Evolutionary conservation across 2,888 invertebrate genomes (phyloP).

Genomic region (Cepaea hortensis): DNA sequence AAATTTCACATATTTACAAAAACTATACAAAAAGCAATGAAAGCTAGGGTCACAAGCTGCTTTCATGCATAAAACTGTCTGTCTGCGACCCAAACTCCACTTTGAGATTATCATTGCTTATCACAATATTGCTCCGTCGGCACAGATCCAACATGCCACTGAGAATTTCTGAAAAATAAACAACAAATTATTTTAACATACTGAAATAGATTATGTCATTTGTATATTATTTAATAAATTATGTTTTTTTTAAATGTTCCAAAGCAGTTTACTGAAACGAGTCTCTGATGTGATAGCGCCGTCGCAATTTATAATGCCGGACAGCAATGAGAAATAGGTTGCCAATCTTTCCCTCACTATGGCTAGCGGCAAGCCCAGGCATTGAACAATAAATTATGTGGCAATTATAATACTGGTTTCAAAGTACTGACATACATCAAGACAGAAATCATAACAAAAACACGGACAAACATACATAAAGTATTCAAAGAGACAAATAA

Average conservation of each 20-base stretch:
- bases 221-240: not conserved
- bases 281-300: too few relatives aligned
- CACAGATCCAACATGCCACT: conserved; percentile 38
- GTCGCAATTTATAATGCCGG: too few relatives aligned
- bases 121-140: conserved; percentile 43
- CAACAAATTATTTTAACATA: not conserved
- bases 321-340: too few relatives aligned
- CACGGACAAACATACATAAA: too few relatives aligned
- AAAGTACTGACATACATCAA: too few relatives aligned
- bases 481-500: too few relatives aligned
- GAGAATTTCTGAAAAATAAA: conserved; percentile 36
- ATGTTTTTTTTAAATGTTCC: not conserved
- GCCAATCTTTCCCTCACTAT: too few relatives aligned
- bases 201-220: not conserved
- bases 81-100: conserved; percentile 16
- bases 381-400: too few relatives aligned
- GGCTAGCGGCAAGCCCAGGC: too few relatives aligned
- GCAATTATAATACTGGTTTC: too few relatives aligned
- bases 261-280: not conserved
- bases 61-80: not conserved
- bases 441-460: too few relatives aligned
- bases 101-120: conserved; percentile 16
- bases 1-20: too few relatives aligned
- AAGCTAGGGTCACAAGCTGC: conserved; percentile 20
- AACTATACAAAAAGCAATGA: not conserved